These are phyloP conservation scores for Gobiocypris rarus DNA, from an alignment of 2,113 vertebrate species.

Conservation along the genomic window DNA sequence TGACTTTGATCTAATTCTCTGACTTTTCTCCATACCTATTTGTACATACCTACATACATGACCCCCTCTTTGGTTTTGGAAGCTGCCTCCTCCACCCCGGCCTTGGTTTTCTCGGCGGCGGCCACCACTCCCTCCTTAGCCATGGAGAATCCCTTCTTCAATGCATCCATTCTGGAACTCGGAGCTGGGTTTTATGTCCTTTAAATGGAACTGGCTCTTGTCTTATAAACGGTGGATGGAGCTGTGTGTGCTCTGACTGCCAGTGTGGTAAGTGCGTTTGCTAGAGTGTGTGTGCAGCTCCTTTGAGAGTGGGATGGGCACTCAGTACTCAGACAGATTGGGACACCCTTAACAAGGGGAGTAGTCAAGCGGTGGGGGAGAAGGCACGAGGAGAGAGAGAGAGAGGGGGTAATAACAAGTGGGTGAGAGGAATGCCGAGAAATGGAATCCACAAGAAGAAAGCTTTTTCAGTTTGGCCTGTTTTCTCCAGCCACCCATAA, in stretches of 20 bases:
- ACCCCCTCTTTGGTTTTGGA: constrained; percentile 99
- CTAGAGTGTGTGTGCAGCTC: constrained; percentile 35
- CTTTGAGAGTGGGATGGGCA: constrained; percentile 58
- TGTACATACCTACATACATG: constrained; percentile 90
- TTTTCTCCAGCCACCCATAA: constrained; percentile 17
- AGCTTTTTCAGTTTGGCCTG: constrained; percentile 7
- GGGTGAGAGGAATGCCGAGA: constrained; percentile 48
- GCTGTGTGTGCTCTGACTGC: constrained; percentile 23
- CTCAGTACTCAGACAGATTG: constrained; percentile 49
- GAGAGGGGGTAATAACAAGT: constrained; percentile 35
- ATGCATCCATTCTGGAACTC: constrained; percentile 85
- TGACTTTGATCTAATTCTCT: not conserved
- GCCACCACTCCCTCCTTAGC: constrained; percentile 98
- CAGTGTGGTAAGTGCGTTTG: constrained; percentile 20
- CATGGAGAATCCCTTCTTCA: constrained; percentile 98
- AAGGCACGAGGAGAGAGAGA: not conserved
- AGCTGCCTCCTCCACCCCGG: constrained; percentile 95
- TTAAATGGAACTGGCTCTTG: constrained; percentile 24
- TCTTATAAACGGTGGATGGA: constrained; percentile 40
- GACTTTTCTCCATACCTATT: not conserved
- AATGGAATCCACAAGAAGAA: constrained; percentile 35
- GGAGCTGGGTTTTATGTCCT: constrained; percentile 25
- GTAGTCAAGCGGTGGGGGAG: constrained; percentile 45
- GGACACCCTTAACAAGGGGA: constrained; percentile 55
- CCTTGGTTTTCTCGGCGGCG: constrained; percentile 98